phyloP scores from a whole-genome alignment of 2,113 vertebrate species.

The Trichechus manatus region DNA sequence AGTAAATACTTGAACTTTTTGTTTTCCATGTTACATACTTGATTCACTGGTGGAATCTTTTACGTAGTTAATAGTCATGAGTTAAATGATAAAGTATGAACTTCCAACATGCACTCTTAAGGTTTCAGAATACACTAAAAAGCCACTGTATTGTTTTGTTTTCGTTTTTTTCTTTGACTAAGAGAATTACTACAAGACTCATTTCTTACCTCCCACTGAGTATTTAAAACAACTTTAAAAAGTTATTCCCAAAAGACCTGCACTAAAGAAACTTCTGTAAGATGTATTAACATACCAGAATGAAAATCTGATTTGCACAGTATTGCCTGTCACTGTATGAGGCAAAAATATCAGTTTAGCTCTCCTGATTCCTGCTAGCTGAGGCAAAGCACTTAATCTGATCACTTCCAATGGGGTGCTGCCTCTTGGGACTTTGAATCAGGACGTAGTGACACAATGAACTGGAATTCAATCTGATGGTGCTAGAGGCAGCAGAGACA shows the following conservation, averaged over 20 bases:
- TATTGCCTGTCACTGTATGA: not conserved
- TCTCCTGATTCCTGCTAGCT: no score
- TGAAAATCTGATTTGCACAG: not conserved
- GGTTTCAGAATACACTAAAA: not conserved
- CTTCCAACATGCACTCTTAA: not conserved
- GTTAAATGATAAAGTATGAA: not conserved
- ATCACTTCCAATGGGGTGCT: not conserved
- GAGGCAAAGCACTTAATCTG: not conserved
- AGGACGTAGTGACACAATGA: not conserved
- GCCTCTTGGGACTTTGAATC: not conserved
- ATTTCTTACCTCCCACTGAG: not conserved
- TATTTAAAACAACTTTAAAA: not conserved
- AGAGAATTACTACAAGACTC: not conserved
- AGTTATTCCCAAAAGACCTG: not conserved
- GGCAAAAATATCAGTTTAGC: not conserved
- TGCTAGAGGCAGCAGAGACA: not conserved
- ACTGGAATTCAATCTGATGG: not conserved
- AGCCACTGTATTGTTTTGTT: not conserved
- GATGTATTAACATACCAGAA: not conserved
- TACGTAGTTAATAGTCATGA: not conserved
- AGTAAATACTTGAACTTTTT: no score
- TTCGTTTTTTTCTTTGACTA: not conserved
- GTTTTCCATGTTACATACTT: no score
- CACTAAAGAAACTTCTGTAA: not conserved
- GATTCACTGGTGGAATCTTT: not conserved